These are phyloP conservation scores for Pseudopleuronectes americanus DNA, from an alignment of 2,797 vertebrate species.

Conservation along the genomic window DNA sequence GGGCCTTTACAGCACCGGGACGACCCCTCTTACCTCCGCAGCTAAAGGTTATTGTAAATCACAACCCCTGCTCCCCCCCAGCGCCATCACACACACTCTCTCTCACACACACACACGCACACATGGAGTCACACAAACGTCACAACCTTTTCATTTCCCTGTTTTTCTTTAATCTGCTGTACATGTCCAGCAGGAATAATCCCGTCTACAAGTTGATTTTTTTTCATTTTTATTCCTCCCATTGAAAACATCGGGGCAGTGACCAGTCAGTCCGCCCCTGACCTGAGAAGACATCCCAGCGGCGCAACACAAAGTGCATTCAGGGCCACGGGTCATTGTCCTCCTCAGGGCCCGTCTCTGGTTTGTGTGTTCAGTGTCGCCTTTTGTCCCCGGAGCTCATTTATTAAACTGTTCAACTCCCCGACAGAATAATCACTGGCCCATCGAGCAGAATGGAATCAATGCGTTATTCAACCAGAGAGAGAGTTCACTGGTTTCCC, in stretches of 20 bases:
- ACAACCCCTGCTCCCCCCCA: slow-evolving; percentile 24
- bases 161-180: slow-evolving; percentile 8
- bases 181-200: slow-evolving; percentile 26
- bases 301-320: no score
- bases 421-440: slow-evolving; percentile 21
- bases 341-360: no score
- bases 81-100: slow-evolving; percentile 29
- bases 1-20: slow-evolving; percentile 53
- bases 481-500: slow-evolving; percentile 8
- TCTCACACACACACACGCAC: slow-evolving; percentile 28
- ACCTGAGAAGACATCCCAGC: no score
- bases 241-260: slow-evolving; percentile 1
- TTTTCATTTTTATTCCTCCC: slow-evolving; percentile 10
- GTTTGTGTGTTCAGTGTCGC: background rate
- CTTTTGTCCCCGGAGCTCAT: slow-evolving; percentile 24
- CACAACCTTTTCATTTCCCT: slow-evolving; percentile 34
- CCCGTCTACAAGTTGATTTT: slow-evolving; percentile 10
- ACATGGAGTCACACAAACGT: slow-evolving; percentile 25
- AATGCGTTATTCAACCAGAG: slow-evolving; percentile 23
- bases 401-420: slow-evolving; percentile 24
- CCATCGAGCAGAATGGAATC: slow-evolving; percentile 37
- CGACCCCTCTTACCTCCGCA: slow-evolving; percentile 56
- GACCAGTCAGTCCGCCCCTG: background rate
- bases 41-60: slow-evolving; percentile 77
- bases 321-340: no score